phyloP scores from a whole-genome alignment of 2,113 vertebrate species.

The Rhinolophus ferrumequinum region DNA sequence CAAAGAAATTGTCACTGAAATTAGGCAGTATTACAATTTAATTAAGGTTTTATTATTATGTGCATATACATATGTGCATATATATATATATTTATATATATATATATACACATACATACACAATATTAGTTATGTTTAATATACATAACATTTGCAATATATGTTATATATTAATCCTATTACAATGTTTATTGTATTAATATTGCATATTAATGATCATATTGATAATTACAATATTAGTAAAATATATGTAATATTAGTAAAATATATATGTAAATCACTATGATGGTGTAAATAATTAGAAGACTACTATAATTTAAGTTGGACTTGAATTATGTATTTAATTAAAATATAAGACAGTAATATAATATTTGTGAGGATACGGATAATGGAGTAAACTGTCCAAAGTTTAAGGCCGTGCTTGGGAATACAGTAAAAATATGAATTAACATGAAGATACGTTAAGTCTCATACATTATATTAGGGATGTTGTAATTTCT shows the following conservation, averaged over 20 bases:
- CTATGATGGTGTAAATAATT: not conserved
- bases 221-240: too few species aligned
- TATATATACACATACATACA: too few species aligned
- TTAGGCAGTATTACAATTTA: too few species aligned
- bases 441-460: not conserved
- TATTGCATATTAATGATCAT: too few species aligned
- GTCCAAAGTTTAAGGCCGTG: not conserved
- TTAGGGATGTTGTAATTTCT: not conserved
- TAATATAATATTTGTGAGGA: not conserved
- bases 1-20: not conserved
- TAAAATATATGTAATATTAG: not conserved
- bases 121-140: not conserved
- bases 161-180: not conserved
- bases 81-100: not conserved
- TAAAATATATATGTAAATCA: not conserved
- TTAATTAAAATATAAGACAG: not conserved
- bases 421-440: not conserved
- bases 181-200: not conserved
- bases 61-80: too few species aligned
- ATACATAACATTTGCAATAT: not conserved
- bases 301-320: not conserved
- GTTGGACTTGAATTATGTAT: not conserved
- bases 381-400: not conserved
- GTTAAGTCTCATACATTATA: not conserved
- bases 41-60: not conserved